Base-by-base conservation (phyloP, 2,888 invertebrate genomes). In the Hirtodrosophila duncani region DNA sequence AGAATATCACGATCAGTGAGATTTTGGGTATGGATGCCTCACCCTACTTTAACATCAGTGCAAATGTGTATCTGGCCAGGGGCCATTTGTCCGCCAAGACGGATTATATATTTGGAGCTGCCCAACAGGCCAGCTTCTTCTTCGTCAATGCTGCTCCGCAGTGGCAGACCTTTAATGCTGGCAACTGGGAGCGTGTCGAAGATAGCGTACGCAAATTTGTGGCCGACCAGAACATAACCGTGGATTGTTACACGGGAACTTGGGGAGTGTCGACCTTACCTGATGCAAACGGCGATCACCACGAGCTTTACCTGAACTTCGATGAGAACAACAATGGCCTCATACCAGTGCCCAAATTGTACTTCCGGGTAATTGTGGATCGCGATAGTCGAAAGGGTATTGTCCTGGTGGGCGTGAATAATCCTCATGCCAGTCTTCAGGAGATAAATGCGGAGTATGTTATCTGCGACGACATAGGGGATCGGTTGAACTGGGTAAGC, bases 101-200 rank as follows among this genome's bases (percentile, higher is more conserved):
- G 0, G 90, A 90, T 78, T 88, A 88, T 50, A 86, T 89, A 5
- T 89, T 87, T 55, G 88, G 85, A 0, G 67, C 86, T 1, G 87
- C 89, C 23, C 90, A 90, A 53, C 81, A 83, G 29, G 86, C 88
- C 0, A 89, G 89, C 0, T 90, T 88, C 78, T 88, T 87, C 63
- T 90, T 88, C 61, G 84, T 89, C 0, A 90, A 90, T 67, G 88
- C 83, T 0, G 88, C 88, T 0, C 90, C 90, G 0, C 90, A 90
- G 57, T 90, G 89, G 89, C 88, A 88, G 67, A 86, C 86, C 1
- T 89, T 91, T 68, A 91, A 91, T 65, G 88, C 82, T 0, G 88
- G 88, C 9, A 91, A 91, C 67, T 91, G 91, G 91, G 86, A 88
- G 36, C 69, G 81, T 0, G 78, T 89, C 9, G 91, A 91, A 79